Conservation (phyloP, 2,113 vertebrate species). For the Dromaius novaehollandiae region DNA sequence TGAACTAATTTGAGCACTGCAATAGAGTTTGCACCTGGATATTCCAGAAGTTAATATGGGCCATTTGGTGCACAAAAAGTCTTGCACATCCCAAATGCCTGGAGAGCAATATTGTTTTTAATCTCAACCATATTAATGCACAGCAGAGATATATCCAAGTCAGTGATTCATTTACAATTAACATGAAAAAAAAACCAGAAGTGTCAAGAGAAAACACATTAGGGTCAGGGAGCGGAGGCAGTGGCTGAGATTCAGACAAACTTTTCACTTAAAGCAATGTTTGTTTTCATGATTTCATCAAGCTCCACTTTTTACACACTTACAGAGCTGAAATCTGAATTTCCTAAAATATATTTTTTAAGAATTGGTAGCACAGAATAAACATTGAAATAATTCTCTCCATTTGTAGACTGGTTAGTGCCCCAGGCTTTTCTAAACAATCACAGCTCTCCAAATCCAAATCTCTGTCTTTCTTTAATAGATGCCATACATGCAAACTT, state of each 20-base stretch:
- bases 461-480: not conserved
- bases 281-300: slow-evolving; percentile 41
- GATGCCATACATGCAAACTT: not conserved
- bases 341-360: slow-evolving; percentile 17
- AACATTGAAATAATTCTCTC: not conserved
- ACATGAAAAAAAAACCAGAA: not conserved
- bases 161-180: slow-evolving; percentile 42
- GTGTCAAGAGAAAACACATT: not conserved
- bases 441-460: not conserved
- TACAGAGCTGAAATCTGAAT: slow-evolving; percentile 15
- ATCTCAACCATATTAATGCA: slow-evolving; percentile 40
- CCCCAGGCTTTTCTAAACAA: slow-evolving; percentile 11
- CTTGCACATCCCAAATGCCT: slow-evolving; percentile 8
- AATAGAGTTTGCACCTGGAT: slow-evolving; percentile 60
- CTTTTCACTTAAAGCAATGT: slow-evolving; percentile 3
- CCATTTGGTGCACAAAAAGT: slow-evolving; percentile 63
- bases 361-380: slow-evolving; percentile 35
- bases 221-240: not conserved
- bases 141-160: not conserved
- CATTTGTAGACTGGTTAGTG: not conserved
- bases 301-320: slow-evolving; percentile 28
- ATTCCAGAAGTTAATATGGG: slow-evolving; percentile 56
- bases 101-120: slow-evolving; percentile 54
- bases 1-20: slow-evolving; percentile 57
- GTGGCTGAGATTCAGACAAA: not conserved